Percentiles rank a stretch among this genome's conserved stretches.
Evolutionary conservation across 1,140 invertebrate species (phyloP).

Genomic region (Temnothorax longispinosus): DNA sequence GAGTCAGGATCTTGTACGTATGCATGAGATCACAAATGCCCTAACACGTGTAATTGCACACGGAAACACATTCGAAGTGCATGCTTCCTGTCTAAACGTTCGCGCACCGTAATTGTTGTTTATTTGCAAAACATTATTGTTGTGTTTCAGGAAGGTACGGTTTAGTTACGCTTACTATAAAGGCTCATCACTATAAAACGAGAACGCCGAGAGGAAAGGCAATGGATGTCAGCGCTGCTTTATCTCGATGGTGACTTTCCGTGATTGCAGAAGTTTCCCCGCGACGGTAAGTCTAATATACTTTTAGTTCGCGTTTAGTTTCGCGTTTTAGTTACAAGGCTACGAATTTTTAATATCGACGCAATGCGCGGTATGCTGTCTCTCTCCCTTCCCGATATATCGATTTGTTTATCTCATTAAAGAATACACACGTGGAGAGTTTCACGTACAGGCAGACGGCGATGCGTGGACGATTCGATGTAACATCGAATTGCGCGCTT

Average conservation of each 20-base stretch:
- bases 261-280: neutral
- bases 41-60: neutral
- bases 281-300: neutral
- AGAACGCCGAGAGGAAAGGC: neutral
- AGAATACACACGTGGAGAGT: slow-evolving; percentile 6
- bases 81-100: neutral
- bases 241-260: neutral
- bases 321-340: slow-evolving; percentile 6
- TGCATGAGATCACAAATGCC: neutral
- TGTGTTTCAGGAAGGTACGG: neutral
- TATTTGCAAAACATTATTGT: neutral
- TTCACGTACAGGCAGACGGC: neutral
- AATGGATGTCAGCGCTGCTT: neutral
- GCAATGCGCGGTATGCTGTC: neutral
- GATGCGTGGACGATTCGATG: neutral
- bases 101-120: neutral
- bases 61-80: neutral
- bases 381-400: neutral
- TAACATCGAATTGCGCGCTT: neutral
- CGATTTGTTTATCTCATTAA: slow-evolving; percentile 50
- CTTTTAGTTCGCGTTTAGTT: no score
- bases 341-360: slow-evolving; percentile 27
- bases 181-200: neutral
- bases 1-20: neutral
- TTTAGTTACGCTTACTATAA: neutral